Conservation (phyloP, 2,113 vertebrate species). For the Tetrax tetrax region DNA sequence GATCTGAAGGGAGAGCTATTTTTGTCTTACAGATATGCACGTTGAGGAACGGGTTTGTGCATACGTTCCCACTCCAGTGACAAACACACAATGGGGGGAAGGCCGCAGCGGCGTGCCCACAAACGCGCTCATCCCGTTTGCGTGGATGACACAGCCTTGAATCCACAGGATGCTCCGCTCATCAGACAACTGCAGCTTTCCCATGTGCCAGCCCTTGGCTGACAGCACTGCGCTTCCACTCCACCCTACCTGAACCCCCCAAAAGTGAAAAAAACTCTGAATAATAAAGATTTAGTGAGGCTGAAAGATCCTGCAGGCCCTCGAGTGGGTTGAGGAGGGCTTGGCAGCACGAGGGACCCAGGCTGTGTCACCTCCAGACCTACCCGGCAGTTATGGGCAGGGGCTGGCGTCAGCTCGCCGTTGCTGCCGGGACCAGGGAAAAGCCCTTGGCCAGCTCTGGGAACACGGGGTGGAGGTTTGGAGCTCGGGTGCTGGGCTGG, state of each 20-base stretch:
- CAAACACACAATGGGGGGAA: background rate
- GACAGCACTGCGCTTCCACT: rapidly evolving
- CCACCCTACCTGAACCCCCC: rapidly evolving
- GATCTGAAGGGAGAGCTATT: background rate
- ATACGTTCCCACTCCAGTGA: background rate
- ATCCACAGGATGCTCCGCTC: background rate
- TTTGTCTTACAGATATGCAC: rapidly evolving
- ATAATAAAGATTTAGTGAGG: background rate
- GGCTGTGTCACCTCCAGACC: background rate
- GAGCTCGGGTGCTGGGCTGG: background rate
- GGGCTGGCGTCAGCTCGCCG: background rate
- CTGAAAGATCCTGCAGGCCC: background rate
- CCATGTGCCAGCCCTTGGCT: background rate
- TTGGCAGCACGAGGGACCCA: background rate
- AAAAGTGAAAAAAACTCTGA: background rate
- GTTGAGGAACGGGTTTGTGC: background rate
- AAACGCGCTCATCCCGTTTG: background rate
- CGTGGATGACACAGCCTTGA: background rate
- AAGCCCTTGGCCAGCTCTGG: background rate
- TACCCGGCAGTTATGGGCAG: background rate
- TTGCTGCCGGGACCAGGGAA: background rate
- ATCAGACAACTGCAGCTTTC: background rate
- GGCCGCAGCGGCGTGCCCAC: background rate
- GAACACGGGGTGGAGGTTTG: rapidly evolving
- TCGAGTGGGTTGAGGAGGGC: background rate